Percentiles rank a stretch among this genome's conserved stretches.
phyloP scores from a whole-genome alignment of 2,888 invertebrate species.

The Agrochola lota region DNA sequence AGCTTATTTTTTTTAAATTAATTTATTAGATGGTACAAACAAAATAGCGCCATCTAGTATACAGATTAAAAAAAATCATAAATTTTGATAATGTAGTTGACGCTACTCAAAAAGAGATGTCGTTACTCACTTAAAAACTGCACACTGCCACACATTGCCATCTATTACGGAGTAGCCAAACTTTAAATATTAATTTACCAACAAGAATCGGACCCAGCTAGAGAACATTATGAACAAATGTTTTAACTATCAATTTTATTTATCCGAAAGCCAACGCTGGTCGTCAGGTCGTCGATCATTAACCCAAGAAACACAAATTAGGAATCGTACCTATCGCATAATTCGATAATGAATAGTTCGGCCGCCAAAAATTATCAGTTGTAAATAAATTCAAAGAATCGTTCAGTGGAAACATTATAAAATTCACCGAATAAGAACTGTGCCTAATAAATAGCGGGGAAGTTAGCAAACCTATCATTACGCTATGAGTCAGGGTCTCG shows the following conservation, averaged over 20 bases:
- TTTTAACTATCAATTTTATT: not conserved
- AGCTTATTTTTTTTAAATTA: not conserved
- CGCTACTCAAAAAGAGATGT: conserved; percentile 51
- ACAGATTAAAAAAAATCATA: rapidly evolving
- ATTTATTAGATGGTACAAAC: not conserved
- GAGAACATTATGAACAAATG: not conserved
- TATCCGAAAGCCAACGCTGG: not conserved
- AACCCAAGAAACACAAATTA: conserved; percentile 52
- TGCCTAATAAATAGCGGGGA: conserved; percentile 78
- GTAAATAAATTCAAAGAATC: conserved; percentile 73
- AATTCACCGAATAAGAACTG: conserved; percentile 79
- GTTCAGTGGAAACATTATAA: conserved; percentile 70
- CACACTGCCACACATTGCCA: not conserved
- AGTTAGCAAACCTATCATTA: conserved; percentile 82
- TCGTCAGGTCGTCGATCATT: conserved; percentile 23
- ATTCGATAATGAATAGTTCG: conserved; percentile 67
- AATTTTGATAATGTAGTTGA: not conserved
- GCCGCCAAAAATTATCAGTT: conserved; percentile 70
- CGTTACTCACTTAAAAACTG: not conserved
- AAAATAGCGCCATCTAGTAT: conserved; percentile 30
- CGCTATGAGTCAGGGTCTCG: conserved; percentile 77
- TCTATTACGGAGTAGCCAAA: conserved; percentile 1
- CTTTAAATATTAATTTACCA: not conserved
- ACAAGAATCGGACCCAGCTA: not conserved
- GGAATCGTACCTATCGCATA: conserved; percentile 59